Conservation (phyloP, 2,888 invertebrate species). For the Deroplatys truncata region DNA sequence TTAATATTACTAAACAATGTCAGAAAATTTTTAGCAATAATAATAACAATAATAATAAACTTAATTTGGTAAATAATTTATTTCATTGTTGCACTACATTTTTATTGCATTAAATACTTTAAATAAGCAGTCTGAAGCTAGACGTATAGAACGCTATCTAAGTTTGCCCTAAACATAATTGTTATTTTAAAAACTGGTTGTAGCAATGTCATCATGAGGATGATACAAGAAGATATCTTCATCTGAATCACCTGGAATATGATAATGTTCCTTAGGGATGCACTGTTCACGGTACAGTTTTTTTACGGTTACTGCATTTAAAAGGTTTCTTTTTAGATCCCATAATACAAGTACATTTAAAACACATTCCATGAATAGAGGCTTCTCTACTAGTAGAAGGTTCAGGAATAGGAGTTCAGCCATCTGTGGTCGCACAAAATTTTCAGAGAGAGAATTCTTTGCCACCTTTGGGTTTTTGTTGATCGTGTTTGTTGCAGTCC, state of each 20-base stretch:
- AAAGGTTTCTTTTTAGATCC: background rate
- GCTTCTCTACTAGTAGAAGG: background rate
- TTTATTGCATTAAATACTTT: no score
- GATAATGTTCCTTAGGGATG: background rate
- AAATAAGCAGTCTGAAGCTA: no score
- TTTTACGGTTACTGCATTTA: background rate
- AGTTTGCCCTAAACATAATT: no score
- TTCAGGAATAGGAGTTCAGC: background rate
- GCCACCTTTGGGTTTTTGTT: background rate
- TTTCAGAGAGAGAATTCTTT: no score
- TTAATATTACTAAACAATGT: no score
- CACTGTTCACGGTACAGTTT: background rate
- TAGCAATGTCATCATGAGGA: background rate
- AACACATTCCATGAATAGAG: background rate
- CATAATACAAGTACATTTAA: background rate
- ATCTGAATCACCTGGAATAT: constrained; percentile 1
- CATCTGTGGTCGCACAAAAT: background rate
- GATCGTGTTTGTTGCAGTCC: background rate
- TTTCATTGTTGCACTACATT: no score
- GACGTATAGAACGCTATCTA: no score
- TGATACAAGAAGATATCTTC: background rate
- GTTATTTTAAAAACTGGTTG: no score
- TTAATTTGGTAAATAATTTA: no score
- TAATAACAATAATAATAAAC: no score
- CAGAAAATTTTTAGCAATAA: no score